These are phyloP conservation scores for Struthidea cinerea DNA, from an alignment of 2,113 vertebrate genomes.

Conservation along the genomic window DNA sequence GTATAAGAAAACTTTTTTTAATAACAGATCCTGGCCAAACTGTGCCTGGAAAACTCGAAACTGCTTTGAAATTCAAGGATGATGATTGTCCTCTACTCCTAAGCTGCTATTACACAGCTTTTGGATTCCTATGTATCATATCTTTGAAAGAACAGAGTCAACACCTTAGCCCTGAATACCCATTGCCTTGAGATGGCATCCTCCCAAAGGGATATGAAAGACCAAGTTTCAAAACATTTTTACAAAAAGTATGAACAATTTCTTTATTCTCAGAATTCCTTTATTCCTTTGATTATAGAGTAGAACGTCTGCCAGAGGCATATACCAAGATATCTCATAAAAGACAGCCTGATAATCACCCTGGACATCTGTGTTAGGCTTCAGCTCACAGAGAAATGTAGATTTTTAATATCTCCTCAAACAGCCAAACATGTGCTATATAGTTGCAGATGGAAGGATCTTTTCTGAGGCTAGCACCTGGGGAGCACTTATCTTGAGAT, in stretches of 20 bases:
- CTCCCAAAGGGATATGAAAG: neutral
- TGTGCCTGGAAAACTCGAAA: neutral
- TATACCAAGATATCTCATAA: neutral
- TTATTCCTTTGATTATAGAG: neutral
- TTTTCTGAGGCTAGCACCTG: neutral
- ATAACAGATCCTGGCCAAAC: neutral
- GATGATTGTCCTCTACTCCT: neutral
- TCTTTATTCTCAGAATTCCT: neutral
- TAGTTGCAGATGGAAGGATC: neutral
- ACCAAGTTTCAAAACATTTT: neutral
- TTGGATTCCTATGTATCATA: neutral
- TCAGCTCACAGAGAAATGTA: neutral
- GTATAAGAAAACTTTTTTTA: neutral
- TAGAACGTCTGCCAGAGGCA: neutral
- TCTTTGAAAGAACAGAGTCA: neutral
- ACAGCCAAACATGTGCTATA: neutral
- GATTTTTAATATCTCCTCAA: neutral
- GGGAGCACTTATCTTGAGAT: neutral
- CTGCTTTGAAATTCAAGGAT: neutral
- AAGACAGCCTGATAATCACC: neutral
- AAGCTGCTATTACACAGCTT: neutral
- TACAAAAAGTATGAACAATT: neutral
- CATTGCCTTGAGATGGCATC: neutral
- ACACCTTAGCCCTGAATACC: neutral
- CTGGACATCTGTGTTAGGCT: neutral